Evolutionary conservation across 2,113 vertebrate species (phyloP).

Genomic region (Ia io): DNA sequence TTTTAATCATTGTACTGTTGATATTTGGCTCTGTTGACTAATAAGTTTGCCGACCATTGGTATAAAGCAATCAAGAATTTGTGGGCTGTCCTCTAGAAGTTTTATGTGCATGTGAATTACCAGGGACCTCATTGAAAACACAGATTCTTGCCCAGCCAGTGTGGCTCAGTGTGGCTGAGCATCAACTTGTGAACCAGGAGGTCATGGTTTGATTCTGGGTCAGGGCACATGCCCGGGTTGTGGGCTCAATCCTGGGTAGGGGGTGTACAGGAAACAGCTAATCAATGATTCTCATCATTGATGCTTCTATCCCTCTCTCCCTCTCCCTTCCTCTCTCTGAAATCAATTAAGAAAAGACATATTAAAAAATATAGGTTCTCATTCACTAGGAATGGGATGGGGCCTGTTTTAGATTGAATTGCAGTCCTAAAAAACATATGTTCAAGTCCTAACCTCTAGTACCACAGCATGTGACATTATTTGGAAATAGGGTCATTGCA

Average conservation of each 20-base stretch:
- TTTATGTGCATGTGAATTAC: neutral
- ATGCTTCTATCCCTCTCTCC: too few relatives aligned
- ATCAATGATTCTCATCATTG: too few relatives aligned
- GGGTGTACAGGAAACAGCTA: too few relatives aligned
- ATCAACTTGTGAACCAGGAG: too few relatives aligned
- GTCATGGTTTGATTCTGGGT: too few relatives aligned
- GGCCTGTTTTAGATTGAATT: neutral
- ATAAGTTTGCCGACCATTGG: neutral
- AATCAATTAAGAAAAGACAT: too few relatives aligned
- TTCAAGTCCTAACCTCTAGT: neutral
- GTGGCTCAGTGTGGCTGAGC: too few relatives aligned
- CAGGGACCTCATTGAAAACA: neutral
- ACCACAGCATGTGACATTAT: neutral
- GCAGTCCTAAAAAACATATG: neutral
- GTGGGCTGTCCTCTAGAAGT: neutral
- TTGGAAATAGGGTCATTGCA: neutral
- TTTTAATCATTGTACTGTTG: too few relatives aligned
- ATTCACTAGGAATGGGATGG: neutral
- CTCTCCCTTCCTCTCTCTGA: too few relatives aligned
- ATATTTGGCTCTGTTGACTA: too few relatives aligned
- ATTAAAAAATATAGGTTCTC: neutral
- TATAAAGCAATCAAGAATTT: neutral
- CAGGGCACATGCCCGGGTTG: too few relatives aligned
- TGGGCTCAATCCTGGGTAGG: too few relatives aligned
- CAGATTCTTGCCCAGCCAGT: neutral